Conservation (phyloP, 2,888 invertebrate species). For the Acholoe squamosa region DNA sequence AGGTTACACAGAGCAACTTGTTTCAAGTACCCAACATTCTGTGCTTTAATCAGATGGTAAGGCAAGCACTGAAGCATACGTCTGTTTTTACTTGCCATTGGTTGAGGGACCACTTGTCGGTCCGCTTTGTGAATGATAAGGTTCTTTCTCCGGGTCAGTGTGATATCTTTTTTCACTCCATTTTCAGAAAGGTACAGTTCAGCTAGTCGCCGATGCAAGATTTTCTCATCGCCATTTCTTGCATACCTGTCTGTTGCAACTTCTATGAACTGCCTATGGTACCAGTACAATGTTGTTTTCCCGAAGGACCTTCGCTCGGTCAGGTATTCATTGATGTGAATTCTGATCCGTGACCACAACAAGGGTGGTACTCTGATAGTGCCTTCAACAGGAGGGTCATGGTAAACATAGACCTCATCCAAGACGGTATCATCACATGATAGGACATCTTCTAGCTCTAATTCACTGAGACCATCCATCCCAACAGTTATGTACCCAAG, state of each 20-base stretch:
- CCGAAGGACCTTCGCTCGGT: conserved; percentile 77
- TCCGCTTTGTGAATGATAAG: conserved; percentile 76
- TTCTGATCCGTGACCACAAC: conserved; percentile 77
- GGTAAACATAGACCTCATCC: conserved; percentile 79
- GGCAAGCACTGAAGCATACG: conserved; percentile 65
- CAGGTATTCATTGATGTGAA: conserved; percentile 78
- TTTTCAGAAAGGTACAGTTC: conserved; percentile 60
- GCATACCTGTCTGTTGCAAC: conserved; percentile 75
- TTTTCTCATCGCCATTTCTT: conserved; percentile 67
- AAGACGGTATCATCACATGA: conserved; percentile 78
- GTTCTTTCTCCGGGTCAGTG: conserved; percentile 73
- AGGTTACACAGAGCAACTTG: conserved; percentile 64
- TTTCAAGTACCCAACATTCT: conserved; percentile 57
- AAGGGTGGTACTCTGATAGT: conserved; percentile 78
- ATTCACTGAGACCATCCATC: conserved; percentile 78
- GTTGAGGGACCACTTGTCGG: conserved; percentile 77
- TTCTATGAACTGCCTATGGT: conserved; percentile 80
- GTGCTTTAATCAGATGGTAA: conserved; percentile 61
- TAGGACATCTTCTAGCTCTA: conserved; percentile 80
- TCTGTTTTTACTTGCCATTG: conserved; percentile 57
- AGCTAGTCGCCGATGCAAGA: conserved; percentile 73
- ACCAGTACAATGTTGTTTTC: conserved; percentile 79
- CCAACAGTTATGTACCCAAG: conserved; percentile 73
- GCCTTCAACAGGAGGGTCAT: conserved; percentile 81
- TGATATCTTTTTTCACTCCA: conserved; percentile 69